phyloP scores from a whole-genome alignment of 2,888 invertebrate species.

The Dasypogon diadema region DNA sequence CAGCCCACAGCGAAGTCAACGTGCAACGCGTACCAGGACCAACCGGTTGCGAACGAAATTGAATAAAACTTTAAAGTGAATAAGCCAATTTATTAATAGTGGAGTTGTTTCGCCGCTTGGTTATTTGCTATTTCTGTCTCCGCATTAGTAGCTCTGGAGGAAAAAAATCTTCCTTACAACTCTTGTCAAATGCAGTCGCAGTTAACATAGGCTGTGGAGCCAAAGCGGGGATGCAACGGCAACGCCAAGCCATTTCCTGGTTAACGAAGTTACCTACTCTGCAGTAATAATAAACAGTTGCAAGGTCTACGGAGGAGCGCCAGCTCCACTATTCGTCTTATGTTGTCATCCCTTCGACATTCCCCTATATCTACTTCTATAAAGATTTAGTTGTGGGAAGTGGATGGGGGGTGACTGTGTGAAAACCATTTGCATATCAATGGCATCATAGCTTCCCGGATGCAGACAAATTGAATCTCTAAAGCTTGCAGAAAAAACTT shows the following conservation, averaged over 20 bases:
- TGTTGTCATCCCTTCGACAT: neutral
- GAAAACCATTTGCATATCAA: conserved; percentile 53
- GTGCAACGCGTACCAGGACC: neutral
- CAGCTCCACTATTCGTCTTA: conserved; percentile 18
- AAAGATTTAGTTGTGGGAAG: neutral
- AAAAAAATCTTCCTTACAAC: neutral
- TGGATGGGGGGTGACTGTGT: conserved; percentile 3
- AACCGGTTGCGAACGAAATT: conserved; percentile 25
- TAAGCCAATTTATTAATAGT: conserved; percentile 47
- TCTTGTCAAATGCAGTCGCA: neutral
- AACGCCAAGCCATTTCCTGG: neutral
- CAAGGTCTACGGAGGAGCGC: conserved; percentile 3
- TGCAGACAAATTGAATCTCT: conserved; percentile 53
- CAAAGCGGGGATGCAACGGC: neutral
- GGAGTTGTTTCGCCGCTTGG: neutral
- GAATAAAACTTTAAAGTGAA: conserved; percentile 49
- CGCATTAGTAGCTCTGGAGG: neutral
- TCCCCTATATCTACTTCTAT: neutral
- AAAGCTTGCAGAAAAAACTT: conserved; percentile 34
- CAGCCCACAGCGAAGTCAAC: neutral
- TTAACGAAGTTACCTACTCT: neutral
- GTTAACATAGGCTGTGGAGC: conserved; percentile 7
- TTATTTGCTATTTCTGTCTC: neutral
- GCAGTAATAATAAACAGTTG: conserved; percentile 21
- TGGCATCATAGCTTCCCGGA: conserved; percentile 44